Evolutionary conservation across 2,113 vertebrate species (phyloP), one percentile per base, ranked within the genome.

Genomic region (Callionymus lyra): DNA sequence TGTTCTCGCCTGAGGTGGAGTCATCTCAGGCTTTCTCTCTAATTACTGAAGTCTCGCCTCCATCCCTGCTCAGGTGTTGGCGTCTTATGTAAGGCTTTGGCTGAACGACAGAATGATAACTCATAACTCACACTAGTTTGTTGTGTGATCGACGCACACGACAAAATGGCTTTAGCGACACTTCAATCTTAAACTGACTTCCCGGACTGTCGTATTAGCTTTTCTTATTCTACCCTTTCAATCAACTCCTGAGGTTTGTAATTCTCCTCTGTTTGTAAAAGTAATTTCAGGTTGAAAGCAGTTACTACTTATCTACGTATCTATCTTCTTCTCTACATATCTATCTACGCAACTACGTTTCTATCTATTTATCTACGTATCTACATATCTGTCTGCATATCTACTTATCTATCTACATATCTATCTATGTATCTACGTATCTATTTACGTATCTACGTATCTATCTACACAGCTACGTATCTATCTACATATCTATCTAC

Each of bases 251-350:
- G 6, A 32, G 63, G 56, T 67, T 47, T 62, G 53, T 15, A 31
- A 27, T 12, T 16, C 41, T 52, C 59, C 46, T 46, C 62, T 42
- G 59, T 48, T 9, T 2, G 4, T 45, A 41, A 66, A 56, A 53
- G 40, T 63, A 55, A 73, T 80, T 69, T 66, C 41, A 60, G 46
- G 42, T 59, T 72, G 45, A 71, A 78, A 71, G 58, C 50, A 59
- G 35, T n/a, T n/a, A n/a, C n/a, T n/a, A n/a, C n/a, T n/a, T n/a
- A n/a, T n/a, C n/a, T n/a, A n/a, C n/a, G n/a, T n/a, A n/a, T n/a
- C n/a, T n/a, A n/a, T n/a, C n/a, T n/a, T n/a, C n/a, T n/a, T n/a
- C n/a, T n/a, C n/a, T n/a, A n/a, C n/a, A n/a, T n/a, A n/a, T n/a
- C n/a, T n/a, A n/a, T n/a, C n/a, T n/a, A n/a, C n/a, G n/a, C n/a